These are phyloP conservation scores for Hippopotamus amphibius DNA, from an alignment of 2,113 vertebrate genomes.

Conservation along the genomic window DNA sequence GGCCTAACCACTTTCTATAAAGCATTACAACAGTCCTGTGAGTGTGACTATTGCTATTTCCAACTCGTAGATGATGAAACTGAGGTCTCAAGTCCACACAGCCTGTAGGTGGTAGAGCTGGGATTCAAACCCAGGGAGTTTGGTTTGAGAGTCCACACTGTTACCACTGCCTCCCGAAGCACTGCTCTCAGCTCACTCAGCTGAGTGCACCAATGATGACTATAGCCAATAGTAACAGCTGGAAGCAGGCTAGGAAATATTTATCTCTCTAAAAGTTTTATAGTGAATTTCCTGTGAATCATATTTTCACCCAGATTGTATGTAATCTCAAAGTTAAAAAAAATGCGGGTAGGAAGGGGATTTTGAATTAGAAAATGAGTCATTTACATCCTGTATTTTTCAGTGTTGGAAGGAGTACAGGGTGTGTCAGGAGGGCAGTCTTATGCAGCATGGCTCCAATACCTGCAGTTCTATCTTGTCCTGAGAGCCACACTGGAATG, in stretches of 20 bases:
- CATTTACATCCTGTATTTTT: background rate
- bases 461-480: background rate
- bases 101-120: background rate
- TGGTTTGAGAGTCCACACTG: background rate
- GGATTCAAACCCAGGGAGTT: background rate
- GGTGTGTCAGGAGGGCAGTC: background rate
- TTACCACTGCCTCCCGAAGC: background rate
- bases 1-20: background rate
- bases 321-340: background rate
- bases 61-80: background rate
- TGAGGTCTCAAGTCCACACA: background rate
- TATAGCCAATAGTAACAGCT: background rate
- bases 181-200: background rate
- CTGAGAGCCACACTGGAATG: background rate
- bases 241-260: background rate
- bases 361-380: conserved; percentile 48
- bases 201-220: background rate
- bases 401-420: background rate
- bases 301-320: background rate
- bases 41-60: background rate
- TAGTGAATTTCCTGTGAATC: background rate
- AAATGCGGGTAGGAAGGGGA: background rate
- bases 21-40: background rate
- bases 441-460: background rate
- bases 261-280: background rate